These are phyloP conservation scores for Coptodon bakossiorum DNA, from an alignment of 2,113 vertebrate genomes.

Conservation along the genomic window DNA sequence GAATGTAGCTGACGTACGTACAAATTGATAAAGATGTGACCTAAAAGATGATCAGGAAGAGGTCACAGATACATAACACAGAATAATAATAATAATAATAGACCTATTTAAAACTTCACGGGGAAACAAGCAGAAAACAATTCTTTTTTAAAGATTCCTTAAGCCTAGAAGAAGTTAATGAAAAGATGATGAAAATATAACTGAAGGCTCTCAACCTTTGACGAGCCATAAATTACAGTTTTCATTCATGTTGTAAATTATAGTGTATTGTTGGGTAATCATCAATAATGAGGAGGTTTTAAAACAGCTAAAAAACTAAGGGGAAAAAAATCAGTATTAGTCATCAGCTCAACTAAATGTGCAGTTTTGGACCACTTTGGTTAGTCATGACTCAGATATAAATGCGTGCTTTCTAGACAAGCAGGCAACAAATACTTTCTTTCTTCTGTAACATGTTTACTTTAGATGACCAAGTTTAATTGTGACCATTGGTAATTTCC, in stretches of 20 bases:
- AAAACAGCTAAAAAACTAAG: neutral
- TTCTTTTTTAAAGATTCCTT: neutral
- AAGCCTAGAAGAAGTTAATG: neutral
- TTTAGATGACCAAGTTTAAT: neutral
- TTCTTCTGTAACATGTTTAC: neutral
- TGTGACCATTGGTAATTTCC: neutral
- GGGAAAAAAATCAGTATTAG: neutral
- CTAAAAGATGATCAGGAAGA: neutral
- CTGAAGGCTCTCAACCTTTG: neutral
- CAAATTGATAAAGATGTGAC: neutral
- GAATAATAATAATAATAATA: neutral
- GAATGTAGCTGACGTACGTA: neutral
- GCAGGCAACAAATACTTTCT: neutral
- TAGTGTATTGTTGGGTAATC: neutral
- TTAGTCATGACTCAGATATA: neutral
- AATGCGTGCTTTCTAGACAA: neutral
- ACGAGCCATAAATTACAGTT: neutral
- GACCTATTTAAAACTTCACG: neutral
- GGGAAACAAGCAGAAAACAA: neutral
- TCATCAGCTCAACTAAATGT: neutral
- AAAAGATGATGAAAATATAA: neutral
- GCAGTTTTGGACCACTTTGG: neutral
- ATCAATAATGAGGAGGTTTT: neutral
- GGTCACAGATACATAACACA: neutral
- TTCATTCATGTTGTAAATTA: neutral